Base-by-base conservation (phyloP, 2,797 vertebrate genomes). In the Meda fulgida region DNA sequence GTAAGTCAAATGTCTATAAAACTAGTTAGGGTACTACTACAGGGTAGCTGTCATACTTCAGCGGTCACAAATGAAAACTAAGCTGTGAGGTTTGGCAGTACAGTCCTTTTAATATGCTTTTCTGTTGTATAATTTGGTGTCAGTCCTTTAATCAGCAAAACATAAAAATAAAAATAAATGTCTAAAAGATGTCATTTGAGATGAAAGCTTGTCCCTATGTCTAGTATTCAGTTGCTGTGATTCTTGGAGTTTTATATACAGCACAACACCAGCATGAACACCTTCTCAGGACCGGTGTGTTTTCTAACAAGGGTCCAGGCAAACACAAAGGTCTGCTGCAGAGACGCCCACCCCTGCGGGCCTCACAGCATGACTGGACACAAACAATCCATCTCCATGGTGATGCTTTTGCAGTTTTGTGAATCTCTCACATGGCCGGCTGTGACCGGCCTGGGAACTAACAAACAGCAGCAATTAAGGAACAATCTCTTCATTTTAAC, bases 341-440 rank as follows among this genome's bases (percentile, higher is more conserved):
- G 84, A 75, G 21, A 82, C 87, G 81, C 75, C 53, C 72, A 83
- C 88, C 91, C 89, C 93, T 93, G 91, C 90, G 89, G 90, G 63
- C 85, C 81, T 79, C 58, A 80, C 79, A 21, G 92, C 91, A 92
- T 94, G 93, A 93, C 91, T 94, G 92, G 92, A 93, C 89, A 91
- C 94, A 94, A 94, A 95, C 94, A 95, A 95, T 94, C 91, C 73
- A 83, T 94, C 91, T 71, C 94, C 92, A 94, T 93, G 91, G 92
- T 81, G 75, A 95, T 91, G 31, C 81, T 83, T 91, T 92, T 46
- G 86, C 10, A 89, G 90, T 91, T 93, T 94, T 94, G 94, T 94
- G 89, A 86, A 9, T 76, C 85, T 89, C 89, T 90, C 85, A 81
- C 92, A 94, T 90, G 93, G 91, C 91, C 89, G 90, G 94, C 92